Evolutionary conservation across 2,113 vertebrate genomes (phyloP), one percentile per base, ranked within the genome.

Genomic region (Neolamprologus toae): DNA sequence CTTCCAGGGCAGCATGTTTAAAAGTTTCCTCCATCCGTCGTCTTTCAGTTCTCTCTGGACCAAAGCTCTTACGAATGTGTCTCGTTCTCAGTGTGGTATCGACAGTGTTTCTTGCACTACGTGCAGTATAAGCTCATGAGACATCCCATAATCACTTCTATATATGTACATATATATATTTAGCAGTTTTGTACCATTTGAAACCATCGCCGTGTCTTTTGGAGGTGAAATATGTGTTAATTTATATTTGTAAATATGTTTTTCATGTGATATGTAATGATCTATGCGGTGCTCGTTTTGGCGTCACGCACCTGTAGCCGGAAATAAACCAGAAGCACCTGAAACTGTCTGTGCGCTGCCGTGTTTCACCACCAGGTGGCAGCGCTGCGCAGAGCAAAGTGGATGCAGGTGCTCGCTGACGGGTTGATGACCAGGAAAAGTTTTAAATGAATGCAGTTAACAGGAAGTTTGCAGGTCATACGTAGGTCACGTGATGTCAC

Each of bases 231-330:
- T 89, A 53, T 84, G 86, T 94, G 92, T 94, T 95, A 91, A 95
- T 94, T 95, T 95, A 95, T 95, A 93, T 86, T 84, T 94, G 93
- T 95, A 95, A 83, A 94, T 94, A 92, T 73, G 78, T 85, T 87
- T 90, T 53, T 79, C 54, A 61, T 89, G 87, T 89, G 83, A 86
- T 85, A 68, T 88, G 21, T 90, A 73, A 88, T 68, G 11, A 63
- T 88, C 13, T 88, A 85, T 82, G 84, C 86, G 94, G 92, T 94
- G 93, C 93, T 95, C 82, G 26, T 83, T n/a, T 73, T 76, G 86
- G 79, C 82, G 79, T 89, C 89, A 89, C 66, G 88, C 49, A 49
- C 81, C 49, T 73, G 87, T 28, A 87, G 92, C 90, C 88, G 86
- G 49, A 86, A 93, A 94, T 92, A 93, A 93, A 93, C 26, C 45